phyloP scores from a whole-genome alignment of 2,797 vertebrate genomes.

The Danio albolineatus region DNA sequence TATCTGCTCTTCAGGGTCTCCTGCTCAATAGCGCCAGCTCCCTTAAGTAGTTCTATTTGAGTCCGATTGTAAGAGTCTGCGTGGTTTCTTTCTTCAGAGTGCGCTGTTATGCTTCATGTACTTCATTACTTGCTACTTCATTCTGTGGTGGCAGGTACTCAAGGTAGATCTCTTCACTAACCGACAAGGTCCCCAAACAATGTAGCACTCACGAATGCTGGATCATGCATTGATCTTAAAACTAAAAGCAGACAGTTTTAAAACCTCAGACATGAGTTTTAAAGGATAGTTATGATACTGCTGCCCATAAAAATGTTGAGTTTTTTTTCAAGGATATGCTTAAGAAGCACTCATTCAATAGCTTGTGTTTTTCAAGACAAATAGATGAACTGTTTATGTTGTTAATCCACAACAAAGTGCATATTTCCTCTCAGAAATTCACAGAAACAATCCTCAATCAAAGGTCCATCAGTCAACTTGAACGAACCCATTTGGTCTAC shows the following conservation, averaged over 20 bases:
- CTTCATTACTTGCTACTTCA: constrained; percentile 11
- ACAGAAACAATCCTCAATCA: neutral
- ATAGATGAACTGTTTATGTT: neutral
- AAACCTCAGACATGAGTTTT: neutral
- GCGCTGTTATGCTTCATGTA: neutral
- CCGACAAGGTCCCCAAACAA: constrained; percentile 25
- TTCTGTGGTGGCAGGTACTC: constrained; percentile 5
- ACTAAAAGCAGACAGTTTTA: neutral
- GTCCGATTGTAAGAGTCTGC: neutral
- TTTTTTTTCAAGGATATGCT: constrained; percentile 19
- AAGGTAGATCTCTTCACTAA: constrained; percentile 15
- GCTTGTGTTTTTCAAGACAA: neutral
- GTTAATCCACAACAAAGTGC: neutral
- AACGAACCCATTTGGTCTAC: neutral
- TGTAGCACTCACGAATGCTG: neutral
- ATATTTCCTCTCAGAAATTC: neutral
- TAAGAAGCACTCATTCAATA: neutral
- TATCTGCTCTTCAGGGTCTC: constrained; percentile 24
- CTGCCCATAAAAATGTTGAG: neutral
- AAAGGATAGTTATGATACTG: neutral
- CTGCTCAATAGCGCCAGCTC: constrained; percentile 21
- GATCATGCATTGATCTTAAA: constrained; percentile 2
- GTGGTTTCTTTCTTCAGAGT: constrained; percentile 2
- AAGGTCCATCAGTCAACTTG: constrained; percentile 12
- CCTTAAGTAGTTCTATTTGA: constrained; percentile 22